These are phyloP conservation scores for Erethizon dorsatum DNA, from an alignment of 2,797 vertebrate genomes.

Conservation along the genomic window DNA sequence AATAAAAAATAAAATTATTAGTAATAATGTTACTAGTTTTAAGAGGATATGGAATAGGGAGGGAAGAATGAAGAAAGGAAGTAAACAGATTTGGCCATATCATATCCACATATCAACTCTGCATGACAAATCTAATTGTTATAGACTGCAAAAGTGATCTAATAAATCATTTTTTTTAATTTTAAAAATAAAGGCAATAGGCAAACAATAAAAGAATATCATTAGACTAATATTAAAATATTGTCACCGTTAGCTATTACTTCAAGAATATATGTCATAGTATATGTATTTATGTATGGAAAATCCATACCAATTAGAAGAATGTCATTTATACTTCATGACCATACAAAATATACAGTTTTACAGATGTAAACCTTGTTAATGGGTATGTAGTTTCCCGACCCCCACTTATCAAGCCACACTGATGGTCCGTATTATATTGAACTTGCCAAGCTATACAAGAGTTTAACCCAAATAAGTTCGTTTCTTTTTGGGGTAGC, in stretches of 20 bases:
- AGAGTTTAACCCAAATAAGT: background rate
- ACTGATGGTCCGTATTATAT: background rate
- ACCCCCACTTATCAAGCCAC: background rate
- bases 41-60: background rate
- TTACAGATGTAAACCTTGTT: background rate
- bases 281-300: background rate
- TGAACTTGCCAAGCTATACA: background rate
- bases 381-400: background rate
- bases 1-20: background rate
- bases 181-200: background rate
- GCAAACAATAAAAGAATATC: background rate
- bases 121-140: background rate
- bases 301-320: background rate
- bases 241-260: background rate
- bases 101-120: background rate
- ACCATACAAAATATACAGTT: background rate
- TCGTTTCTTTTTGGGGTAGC: background rate
- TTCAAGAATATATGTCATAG: background rate
- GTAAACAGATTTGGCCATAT: background rate
- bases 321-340: background rate
- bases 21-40: constrained; percentile 1
- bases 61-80: background rate
- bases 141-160: no score
- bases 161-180: background rate
- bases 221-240: background rate